phyloP scores from a whole-genome alignment of 2,888 invertebrate genomes.

The Linnaemya vulpina region DNA sequence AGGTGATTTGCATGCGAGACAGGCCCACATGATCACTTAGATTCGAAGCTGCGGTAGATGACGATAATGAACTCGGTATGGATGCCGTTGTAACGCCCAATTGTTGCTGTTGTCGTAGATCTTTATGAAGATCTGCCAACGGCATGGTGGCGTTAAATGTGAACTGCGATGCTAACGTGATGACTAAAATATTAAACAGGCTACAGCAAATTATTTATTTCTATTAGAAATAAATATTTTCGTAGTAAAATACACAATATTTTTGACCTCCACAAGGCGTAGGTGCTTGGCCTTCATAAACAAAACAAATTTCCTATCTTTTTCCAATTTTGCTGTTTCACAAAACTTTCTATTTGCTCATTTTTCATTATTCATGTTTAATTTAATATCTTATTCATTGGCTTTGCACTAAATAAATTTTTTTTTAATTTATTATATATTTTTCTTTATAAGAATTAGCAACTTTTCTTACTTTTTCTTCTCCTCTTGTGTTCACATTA shows the following conservation, averaged over 20 bases:
- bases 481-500: constrained; percentile 59
- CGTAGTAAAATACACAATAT: constrained; percentile 59
- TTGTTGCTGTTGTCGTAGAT: constrained; percentile 79
- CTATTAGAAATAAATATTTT: constrained; percentile 30
- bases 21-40: constrained; percentile 72
- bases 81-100: constrained; percentile 75
- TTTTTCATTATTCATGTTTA: constrained; percentile 37
- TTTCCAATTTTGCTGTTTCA: constrained; percentile 21
- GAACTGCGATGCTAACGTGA: constrained; percentile 69
- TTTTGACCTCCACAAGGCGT: constrained; percentile 69
- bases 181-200: constrained; percentile 36
- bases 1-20: constrained; percentile 79
- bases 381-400: background rate
- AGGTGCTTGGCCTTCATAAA: constrained; percentile 70
- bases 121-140: constrained; percentile 82
- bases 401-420: background rate
- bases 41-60: constrained; percentile 50
- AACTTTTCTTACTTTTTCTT: constrained; percentile 42
- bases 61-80: constrained; percentile 65
- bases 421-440: constrained; percentile 25
- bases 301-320: constrained; percentile 52
- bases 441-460: constrained; percentile 28
- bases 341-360: constrained; percentile 42
- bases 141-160: constrained; percentile 77
- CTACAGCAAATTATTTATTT: constrained; percentile 17